A percentile compares a stretch with the other conserved stretches of the same genome.
phyloP scores from a whole-genome alignment of 2,888 invertebrate genomes.

The Hydriomena furcata region DNA sequence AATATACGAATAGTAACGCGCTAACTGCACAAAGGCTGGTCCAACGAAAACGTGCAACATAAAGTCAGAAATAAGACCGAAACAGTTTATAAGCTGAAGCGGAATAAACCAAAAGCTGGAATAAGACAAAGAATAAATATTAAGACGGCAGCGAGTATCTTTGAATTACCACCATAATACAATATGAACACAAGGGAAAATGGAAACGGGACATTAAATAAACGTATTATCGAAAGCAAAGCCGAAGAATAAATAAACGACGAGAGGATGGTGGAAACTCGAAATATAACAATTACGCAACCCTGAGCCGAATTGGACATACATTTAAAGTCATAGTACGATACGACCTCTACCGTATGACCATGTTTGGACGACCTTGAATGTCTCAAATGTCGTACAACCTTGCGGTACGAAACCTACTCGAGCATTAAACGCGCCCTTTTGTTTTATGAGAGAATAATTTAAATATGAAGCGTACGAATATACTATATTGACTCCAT shows the following conservation, averaged over 20 bases:
- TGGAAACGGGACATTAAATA: conserved; percentile 21
- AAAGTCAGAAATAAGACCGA: conserved; percentile 30
- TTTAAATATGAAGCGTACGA: conserved; percentile 27
- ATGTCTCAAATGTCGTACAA: conserved; percentile 24
- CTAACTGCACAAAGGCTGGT: conserved; percentile 42
- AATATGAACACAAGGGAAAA: conserved; percentile 14
- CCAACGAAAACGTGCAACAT: conserved; percentile 39
- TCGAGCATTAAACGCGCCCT: conserved; percentile 26
- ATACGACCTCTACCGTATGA: conserved; percentile 30
- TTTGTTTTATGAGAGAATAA: conserved; percentile 41
- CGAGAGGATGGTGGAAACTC: conserved; percentile 25
- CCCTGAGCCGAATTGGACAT: conserved; percentile 25
- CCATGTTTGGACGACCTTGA: conserved; percentile 33
- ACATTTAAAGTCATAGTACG: conserved; percentile 21
- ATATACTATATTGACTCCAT: conserved; percentile 35
- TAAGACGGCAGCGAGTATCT: conserved; percentile 21
- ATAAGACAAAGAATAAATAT: conserved; percentile 8
- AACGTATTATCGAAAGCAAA: conserved; percentile 19
- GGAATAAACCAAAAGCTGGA: conserved; percentile 4
- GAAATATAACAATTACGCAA: conserved; percentile 35
- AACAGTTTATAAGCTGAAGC: conserved; percentile 26
- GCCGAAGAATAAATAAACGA: conserved; percentile 17
- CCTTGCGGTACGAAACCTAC: conserved; percentile 17
- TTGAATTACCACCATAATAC: conserved; percentile 19
- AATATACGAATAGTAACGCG: conserved; percentile 32